Percentiles rank a stretch among this genome's conserved stretches.
Conservation (phyloP, 2,797 vertebrate species). For the Mastacembelus armatus region DNA sequence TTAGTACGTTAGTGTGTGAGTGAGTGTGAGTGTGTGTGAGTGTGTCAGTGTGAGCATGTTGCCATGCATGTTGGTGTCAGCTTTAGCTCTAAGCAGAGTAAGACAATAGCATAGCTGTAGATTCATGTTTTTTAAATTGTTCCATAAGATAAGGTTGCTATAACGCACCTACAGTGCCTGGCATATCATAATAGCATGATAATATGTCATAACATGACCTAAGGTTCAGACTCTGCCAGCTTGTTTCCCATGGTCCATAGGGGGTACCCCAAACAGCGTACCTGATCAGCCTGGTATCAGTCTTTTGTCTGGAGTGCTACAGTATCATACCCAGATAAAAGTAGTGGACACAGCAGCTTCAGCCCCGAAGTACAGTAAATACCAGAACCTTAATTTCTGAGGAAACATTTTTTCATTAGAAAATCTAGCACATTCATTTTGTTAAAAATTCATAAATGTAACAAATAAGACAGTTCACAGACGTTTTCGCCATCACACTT, state of each 20-base stretch:
- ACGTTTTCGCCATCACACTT: too few relatives aligned
- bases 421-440: too few relatives aligned
- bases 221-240: slow-evolving; percentile 26
- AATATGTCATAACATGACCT: slow-evolving; percentile 46
- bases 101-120: too few relatives aligned
- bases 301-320: slow-evolving; percentile 18
- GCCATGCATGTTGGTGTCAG: too few relatives aligned
- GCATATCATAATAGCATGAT: slow-evolving; percentile 8
- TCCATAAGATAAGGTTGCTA: too few relatives aligned
- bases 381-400: slow-evolving; percentile 17
- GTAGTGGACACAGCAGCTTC: slow-evolving; percentile 4
- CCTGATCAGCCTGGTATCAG: slow-evolving; percentile 36
- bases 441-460: too few relatives aligned
- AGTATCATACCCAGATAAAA: slow-evolving; percentile 12
- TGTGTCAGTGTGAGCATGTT: too few relatives aligned
- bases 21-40: too few relatives aligned
- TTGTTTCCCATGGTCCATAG: slow-evolving; percentile 38
- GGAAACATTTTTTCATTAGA: slow-evolving; percentile 13
- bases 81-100: too few relatives aligned
- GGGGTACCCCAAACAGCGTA: slow-evolving; percentile 44
- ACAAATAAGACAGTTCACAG: too few relatives aligned
- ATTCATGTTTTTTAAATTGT: too few relatives aligned
- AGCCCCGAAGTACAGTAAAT: slow-evolving; percentile 9
- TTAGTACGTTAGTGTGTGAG: too few relatives aligned
- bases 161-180: slow-evolving; percentile 3